Evolutionary conservation across 1,140 invertebrate genomes (phyloP).

Genomic region (Subanguina moxae): DNA sequence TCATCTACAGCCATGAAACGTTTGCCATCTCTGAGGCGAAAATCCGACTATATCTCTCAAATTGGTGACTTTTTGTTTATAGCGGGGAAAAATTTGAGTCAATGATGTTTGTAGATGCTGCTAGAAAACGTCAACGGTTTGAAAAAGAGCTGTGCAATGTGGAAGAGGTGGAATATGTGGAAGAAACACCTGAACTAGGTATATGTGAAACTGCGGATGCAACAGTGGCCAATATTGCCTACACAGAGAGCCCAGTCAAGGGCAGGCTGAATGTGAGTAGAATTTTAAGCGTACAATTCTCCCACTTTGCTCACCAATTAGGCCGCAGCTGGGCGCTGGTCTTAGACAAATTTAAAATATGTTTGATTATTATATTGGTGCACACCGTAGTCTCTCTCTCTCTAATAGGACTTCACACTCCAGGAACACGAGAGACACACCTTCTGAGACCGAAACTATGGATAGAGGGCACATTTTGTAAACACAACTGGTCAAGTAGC

Average conservation of each 20-base stretch:
- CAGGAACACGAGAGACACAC: too few relatives aligned
- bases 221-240: neutral
- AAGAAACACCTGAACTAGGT: neutral
- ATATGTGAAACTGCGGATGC: neutral
- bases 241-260: neutral
- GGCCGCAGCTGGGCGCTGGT: too few relatives aligned
- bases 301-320: too few relatives aligned
- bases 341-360: too few relatives aligned
- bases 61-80: neutral
- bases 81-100: neutral
- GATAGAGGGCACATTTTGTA: too few relatives aligned
- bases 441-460: too few relatives aligned
- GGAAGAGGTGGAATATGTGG: neutral
- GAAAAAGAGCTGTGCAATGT: slow-evolving; percentile 1
- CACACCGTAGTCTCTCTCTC: too few relatives aligned
- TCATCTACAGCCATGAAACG: slow-evolving; percentile 1
- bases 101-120: neutral
- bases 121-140: slow-evolving; percentile 4
- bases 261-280: neutral
- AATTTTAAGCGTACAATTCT: neutral
- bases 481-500: too few relatives aligned
- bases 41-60: slow-evolving; percentile 4
- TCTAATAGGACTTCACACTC: too few relatives aligned
- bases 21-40: neutral
- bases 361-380: too few relatives aligned